Percentiles rank a stretch among this genome's conserved stretches.
Conservation (phyloP, 2,888 invertebrate species). For the Chrysina gloriosa region DNA sequence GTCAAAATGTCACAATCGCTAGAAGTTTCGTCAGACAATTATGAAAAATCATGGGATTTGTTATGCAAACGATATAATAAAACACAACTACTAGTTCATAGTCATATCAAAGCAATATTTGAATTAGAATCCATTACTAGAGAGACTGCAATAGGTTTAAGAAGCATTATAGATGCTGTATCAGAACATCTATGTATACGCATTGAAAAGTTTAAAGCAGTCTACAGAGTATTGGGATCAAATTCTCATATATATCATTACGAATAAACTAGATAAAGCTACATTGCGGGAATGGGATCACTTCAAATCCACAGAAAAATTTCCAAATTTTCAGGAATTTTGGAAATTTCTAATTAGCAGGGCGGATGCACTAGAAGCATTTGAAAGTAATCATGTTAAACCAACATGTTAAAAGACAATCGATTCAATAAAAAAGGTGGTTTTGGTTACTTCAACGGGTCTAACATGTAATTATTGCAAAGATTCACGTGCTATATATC, state of each 20-base stretch:
- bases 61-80: slow-evolving; percentile 7
- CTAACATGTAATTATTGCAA: not conserved
- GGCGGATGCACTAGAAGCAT: not conserved
- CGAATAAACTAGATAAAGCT: not conserved
- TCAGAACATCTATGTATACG: not conserved
- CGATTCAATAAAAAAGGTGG: too few species aligned
- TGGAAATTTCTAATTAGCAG: not conserved
- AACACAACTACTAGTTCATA: slow-evolving; percentile 5
- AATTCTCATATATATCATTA: not conserved
- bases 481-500: not conserved
- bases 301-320: not conserved
- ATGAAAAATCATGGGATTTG: not conserved
- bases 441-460: not conserved
- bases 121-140: not conserved
- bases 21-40: not conserved
- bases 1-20: not conserved
- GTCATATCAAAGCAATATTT: slow-evolving; percentile 7
- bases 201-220: not conserved
- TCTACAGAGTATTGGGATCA: not conserved
- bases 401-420: not conserved
- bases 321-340: not conserved
- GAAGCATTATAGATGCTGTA: not conserved
- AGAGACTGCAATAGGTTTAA: not conserved
- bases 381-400: not conserved
- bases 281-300: not conserved